Evolutionary conservation across 2,888 invertebrate genomes (phyloP).

Genomic region (Scotopteryx bipunctaria): DNA sequence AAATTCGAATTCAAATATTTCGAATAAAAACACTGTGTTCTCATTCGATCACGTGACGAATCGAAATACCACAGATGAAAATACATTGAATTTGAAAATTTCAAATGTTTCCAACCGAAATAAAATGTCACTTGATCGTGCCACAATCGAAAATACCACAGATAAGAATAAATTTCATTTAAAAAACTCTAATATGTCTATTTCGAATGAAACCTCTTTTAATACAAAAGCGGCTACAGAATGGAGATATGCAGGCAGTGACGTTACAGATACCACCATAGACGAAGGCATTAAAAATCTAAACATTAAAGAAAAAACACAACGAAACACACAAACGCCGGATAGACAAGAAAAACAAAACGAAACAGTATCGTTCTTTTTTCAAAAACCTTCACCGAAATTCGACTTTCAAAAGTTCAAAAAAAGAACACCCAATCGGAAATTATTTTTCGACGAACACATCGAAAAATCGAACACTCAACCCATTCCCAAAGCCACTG

Average conservation of each 20-base stretch:
- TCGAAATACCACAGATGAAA: too few species aligned
- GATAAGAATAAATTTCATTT: too few species aligned
- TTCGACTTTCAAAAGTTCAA: not conserved
- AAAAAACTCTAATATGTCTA: too few species aligned
- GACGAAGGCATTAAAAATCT: not conserved
- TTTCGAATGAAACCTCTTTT: not conserved
- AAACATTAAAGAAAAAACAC: not conserved
- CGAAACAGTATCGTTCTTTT: conserved; percentile 2
- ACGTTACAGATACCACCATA: not conserved
- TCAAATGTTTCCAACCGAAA: too few species aligned
- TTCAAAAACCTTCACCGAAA: not conserved
- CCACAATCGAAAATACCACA: not conserved
- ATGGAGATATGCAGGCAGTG: not conserved
- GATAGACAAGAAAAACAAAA: conserved; percentile 1
- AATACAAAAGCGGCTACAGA: not conserved
- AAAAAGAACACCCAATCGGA: conserved; percentile 5
- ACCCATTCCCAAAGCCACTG: not conserved
- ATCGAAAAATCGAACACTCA: not conserved
- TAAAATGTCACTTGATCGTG: not conserved
- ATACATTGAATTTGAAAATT: too few species aligned
- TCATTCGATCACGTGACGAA: too few species aligned
- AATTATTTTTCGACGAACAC: conserved; percentile 16
- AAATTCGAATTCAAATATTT: not conserved
- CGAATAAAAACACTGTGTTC: not conserved
- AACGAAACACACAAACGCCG: conserved; percentile 3